phyloP scores from a whole-genome alignment of 2,888 invertebrate genomes.

The Notodonta dromedarius region DNA sequence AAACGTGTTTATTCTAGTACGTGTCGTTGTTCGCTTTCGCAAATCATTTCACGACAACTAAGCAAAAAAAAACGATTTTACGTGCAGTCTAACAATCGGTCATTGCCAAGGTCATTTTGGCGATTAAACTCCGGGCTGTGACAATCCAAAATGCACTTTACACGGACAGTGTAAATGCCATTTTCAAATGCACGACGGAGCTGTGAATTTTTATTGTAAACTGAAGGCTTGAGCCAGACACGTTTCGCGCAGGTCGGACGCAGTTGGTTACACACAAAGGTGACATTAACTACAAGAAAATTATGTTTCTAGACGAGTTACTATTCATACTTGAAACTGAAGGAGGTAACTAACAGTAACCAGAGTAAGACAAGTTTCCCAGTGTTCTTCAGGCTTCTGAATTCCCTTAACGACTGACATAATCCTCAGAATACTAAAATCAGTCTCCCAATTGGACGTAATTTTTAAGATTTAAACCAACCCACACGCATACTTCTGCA shows the following conservation, averaged over 20 bases:
- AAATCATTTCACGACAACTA: neutral
- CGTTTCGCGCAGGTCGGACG: neutral
- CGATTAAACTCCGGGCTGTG: neutral
- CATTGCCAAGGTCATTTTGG: conserved; percentile 7
- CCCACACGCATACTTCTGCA: too few relatives aligned
- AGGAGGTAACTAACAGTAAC: too few relatives aligned
- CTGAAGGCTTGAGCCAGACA: conserved; percentile 3
- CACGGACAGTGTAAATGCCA: neutral
- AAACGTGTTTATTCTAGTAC: neutral
- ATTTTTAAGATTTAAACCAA: too few relatives aligned
- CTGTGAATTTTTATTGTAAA: conserved; percentile 4
- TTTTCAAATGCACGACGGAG: neutral
- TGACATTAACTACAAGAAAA: conserved; percentile 5
- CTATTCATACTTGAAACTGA: too few relatives aligned
- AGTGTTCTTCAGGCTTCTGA: too few relatives aligned
- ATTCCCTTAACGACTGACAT: too few relatives aligned
- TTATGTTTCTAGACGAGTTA: neutral
- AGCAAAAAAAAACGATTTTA: neutral
- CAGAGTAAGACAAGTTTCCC: too few relatives aligned
- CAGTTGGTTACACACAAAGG: conserved; percentile 6
- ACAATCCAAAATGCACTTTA: conserved; percentile 3
- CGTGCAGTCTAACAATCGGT: conserved; percentile 6
- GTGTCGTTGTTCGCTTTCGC: neutral
- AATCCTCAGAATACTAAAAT: too few relatives aligned
- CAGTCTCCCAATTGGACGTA: too few relatives aligned